A percentile compares a stretch with the other conserved stretches of the same genome.
phyloP scores from a whole-genome alignment of 2,113 vertebrate genomes.

The Pionites leucogaster region DNA sequence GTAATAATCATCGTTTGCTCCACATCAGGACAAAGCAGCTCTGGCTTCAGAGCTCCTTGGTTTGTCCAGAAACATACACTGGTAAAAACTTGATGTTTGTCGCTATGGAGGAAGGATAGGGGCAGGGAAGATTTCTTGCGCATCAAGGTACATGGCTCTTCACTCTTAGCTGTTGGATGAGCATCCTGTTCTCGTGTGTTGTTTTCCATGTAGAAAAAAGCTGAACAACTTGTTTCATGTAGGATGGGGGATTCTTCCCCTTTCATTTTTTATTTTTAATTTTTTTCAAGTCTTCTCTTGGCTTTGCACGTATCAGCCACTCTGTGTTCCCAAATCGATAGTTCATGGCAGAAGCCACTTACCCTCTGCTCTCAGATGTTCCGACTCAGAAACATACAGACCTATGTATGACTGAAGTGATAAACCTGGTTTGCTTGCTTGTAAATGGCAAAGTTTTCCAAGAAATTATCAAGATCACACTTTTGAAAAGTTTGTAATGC shows the following conservation, averaged over 20 bases:
- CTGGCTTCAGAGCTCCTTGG: not conserved
- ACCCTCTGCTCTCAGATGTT: not conserved
- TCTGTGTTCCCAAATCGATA: not conserved
- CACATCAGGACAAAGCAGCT: not conserved
- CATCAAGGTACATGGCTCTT: not conserved
- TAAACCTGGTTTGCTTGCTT: not conserved
- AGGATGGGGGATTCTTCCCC: not conserved
- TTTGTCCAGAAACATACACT: not conserved
- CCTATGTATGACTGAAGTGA: not conserved
- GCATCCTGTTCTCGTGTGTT: not conserved
- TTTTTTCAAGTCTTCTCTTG: not conserved
- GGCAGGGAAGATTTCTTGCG: not conserved
- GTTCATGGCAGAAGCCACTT: not conserved
- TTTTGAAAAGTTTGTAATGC: not conserved
- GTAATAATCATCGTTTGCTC: not conserved
- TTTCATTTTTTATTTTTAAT: not conserved
- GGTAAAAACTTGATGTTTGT: not conserved
- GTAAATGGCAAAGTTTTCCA: not conserved
- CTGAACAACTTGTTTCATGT: not conserved
- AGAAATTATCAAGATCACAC: not conserved
- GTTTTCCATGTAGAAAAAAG: not conserved
- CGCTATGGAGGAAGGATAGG: not conserved
- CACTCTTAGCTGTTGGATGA: not conserved
- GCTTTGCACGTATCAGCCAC: not conserved
- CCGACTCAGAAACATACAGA: not conserved